These are phyloP conservation scores for Cotesia vestalis DNA, from an alignment of 1,140 invertebrate genomes.

Conservation along the genomic window DNA sequence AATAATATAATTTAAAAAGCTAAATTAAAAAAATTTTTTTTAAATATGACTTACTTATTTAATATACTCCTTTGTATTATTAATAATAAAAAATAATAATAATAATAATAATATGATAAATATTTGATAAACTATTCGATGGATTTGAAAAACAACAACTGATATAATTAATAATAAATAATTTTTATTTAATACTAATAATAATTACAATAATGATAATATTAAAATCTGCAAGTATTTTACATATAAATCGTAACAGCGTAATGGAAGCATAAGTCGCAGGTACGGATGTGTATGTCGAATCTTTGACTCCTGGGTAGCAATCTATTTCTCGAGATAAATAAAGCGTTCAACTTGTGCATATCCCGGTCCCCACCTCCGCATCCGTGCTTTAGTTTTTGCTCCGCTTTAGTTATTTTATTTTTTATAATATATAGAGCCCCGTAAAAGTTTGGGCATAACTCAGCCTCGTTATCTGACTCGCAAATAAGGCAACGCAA, in stretches of 20 bases:
- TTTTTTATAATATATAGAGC: too few species aligned
- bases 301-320: slow-evolving; percentile 24
- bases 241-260: slow-evolving; percentile 19
- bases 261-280: slow-evolving; percentile 32
- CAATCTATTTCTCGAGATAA: slow-evolving; percentile 29
- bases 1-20: too few species aligned
- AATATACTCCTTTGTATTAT: too few species aligned
- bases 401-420: neutral
- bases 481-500: slow-evolving; percentile 67
- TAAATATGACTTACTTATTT: too few species aligned
- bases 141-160: too few species aligned
- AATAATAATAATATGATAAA: too few species aligned
- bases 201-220: too few species aligned
- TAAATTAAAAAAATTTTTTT: too few species aligned
- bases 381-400: neutral
- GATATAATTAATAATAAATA: slow-evolving; percentile 2
- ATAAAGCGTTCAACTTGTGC: slow-evolving; percentile 36
- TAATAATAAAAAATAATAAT: too few species aligned
- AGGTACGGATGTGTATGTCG: slow-evolving; percentile 26
- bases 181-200: neutral
- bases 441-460: slow-evolving; percentile 61
- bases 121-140: too few species aligned
- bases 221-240: slow-evolving; percentile 1
- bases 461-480: slow-evolving; percentile 68
- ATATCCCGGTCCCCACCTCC: neutral